Percentiles rank a stretch among this genome's conserved stretches.
Evolutionary conservation across 2,797 vertebrate species (phyloP).

Genomic region (Crocidura indochinensis): DNA sequence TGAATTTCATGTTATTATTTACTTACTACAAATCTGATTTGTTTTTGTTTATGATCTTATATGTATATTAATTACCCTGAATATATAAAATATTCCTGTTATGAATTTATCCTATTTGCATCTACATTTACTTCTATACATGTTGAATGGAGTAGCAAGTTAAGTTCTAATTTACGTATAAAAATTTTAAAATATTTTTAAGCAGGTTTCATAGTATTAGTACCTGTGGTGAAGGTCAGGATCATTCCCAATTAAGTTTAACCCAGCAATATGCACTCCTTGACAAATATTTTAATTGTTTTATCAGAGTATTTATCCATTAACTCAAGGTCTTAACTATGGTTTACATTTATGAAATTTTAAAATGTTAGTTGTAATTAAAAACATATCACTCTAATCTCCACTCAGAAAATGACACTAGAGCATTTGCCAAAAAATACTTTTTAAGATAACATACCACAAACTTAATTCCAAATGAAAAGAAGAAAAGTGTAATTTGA

Average conservation of each 20-base stretch:
- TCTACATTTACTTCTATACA: background rate
- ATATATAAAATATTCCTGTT: background rate
- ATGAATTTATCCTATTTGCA: background rate
- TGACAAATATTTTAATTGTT: slow-evolving; percentile 25
- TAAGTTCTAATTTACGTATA: too few relatives aligned
- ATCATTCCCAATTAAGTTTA: background rate
- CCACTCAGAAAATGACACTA: slow-evolving; percentile 39
- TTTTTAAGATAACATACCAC: background rate
- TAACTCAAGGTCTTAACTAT: background rate
- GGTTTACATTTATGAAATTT: background rate
- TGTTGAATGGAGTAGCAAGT: too few relatives aligned
- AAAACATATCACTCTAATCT: background rate
- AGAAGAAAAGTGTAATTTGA: background rate
- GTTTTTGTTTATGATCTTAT: background rate
- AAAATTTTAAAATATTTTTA: too few relatives aligned
- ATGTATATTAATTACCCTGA: background rate
- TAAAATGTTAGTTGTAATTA: background rate
- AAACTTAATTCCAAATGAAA: background rate
- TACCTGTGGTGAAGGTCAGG: too few relatives aligned
- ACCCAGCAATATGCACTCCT: background rate
- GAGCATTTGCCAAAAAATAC: slow-evolving; percentile 30
- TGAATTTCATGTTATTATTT: too few relatives aligned
- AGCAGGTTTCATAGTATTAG: too few relatives aligned
- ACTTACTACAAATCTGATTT: too few relatives aligned
- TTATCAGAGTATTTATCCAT: background rate